Base-by-base conservation (phyloP, 2,797 vertebrate species). In the Sebastes alutus region DNA sequence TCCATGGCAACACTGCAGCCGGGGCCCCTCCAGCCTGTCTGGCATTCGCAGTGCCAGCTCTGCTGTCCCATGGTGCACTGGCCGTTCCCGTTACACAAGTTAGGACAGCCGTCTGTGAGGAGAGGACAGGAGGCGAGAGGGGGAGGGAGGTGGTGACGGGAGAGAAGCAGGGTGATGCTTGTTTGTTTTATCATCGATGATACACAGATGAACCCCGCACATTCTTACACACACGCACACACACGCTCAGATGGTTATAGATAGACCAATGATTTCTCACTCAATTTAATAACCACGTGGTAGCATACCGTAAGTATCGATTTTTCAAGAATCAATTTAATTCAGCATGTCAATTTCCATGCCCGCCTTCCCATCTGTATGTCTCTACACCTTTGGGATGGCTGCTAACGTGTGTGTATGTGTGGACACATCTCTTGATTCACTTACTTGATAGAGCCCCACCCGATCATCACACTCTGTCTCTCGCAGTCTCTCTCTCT, bases 11-110 rank as follows among this genome's bases (percentile, higher is more conserved):
- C 98, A 72, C 96, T 99, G 97, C 98, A 99, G 90, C 98, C 98
- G 13, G 97, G 96, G 59, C 98, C 98, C 94, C 98, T 97, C 98
- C 98, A 99, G 95, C 98, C 98, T 60, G 96, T 98, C 96, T 99
- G 98, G 96, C 98, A 99, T 94, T 99, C 97, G 80, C 98, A 99
- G 93, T 99, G 98, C 98, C 98, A 99, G 95, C 98, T 99, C 97
- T 98, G 99, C 95, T 99, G 98, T 94, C 98, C 98, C 96, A 98
- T 97, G 88, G 97, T 98, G 95, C 98, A 99, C 95, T 98, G 97
- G 92, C 98, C 98, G 18, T 99, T 99, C 93, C 98, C 98, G 72
- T 97, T 99, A 93, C 98, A 99, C 94, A 98, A 91, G 96, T 98
- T 98, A 27, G 98, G 98, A 93, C 98, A 99, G 93, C 98, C 98